Percentiles rank a stretch among this genome's conserved stretches.
Evolutionary conservation across 2,888 invertebrate genomes (phyloP).

Genomic region (Vesta saturnalis): DNA sequence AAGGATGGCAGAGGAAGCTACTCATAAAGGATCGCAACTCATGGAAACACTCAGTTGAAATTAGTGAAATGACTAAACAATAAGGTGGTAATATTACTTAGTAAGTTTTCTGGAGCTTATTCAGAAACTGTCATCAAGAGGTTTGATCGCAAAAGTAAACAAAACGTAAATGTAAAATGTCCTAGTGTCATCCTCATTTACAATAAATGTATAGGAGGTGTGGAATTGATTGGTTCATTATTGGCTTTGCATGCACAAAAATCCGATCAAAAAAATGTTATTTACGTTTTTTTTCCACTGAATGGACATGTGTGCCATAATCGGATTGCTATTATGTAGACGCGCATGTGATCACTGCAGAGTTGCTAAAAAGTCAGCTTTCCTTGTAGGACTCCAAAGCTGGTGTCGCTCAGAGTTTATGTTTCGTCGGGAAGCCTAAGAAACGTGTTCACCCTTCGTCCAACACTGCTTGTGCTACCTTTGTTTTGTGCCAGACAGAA

Average conservation of each 20-base stretch:
- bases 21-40: not conserved
- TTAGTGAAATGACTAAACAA: not conserved
- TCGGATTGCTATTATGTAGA: not conserved
- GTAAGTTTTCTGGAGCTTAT: not conserved
- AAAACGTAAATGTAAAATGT: constrained; percentile 3
- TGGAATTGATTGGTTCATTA: not conserved
- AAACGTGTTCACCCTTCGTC: not conserved
- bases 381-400: not conserved
- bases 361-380: not conserved
- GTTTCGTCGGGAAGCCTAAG: not conserved
- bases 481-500: not conserved
- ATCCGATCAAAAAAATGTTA: not conserved
- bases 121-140: not conserved
- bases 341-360: no score
- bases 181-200: not conserved
- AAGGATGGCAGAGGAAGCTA: not conserved
- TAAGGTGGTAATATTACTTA: not conserved
- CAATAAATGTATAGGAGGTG: constrained; percentile 6
- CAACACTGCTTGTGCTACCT: not conserved
- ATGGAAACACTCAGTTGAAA: not conserved
- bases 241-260: not conserved
- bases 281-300: not conserved
- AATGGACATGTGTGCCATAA: not conserved
- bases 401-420: not conserved
- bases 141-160: not conserved